Evolutionary conservation across 2,888 invertebrate genomes (phyloP).

Genomic region (Lycia hirtaria): DNA sequence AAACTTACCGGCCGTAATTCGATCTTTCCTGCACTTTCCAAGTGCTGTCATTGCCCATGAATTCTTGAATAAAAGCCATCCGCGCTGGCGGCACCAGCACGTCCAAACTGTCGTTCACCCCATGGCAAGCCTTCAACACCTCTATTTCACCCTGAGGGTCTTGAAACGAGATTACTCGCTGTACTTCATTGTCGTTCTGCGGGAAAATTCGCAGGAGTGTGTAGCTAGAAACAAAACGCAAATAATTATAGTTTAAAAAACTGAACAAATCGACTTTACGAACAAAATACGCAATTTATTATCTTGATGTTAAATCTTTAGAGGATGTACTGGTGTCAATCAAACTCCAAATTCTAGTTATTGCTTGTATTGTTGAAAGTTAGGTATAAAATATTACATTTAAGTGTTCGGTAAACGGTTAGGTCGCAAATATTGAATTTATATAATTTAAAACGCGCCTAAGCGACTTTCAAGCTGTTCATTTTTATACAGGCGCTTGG

Average conservation of each 20-base stretch:
- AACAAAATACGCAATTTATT: too few relatives aligned
- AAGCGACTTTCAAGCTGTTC: too few relatives aligned
- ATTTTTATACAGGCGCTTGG: too few relatives aligned
- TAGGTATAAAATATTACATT: too few relatives aligned
- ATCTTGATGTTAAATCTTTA: too few relatives aligned
- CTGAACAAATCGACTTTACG: too few relatives aligned
- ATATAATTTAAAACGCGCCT: too few relatives aligned
- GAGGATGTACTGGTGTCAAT: too few relatives aligned
- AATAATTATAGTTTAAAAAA: background rate
- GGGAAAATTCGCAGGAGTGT: conserved; percentile 63
- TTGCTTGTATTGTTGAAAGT: too few relatives aligned
- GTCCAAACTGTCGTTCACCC: conserved; percentile 69
- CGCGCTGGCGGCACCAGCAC: conserved; percentile 62
- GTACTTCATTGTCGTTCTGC: conserved; percentile 51
- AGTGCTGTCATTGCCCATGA: conserved; percentile 40
- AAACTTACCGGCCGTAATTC: conserved; percentile 70
- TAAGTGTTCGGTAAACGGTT: too few relatives aligned
- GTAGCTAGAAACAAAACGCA: conserved; percentile 56
- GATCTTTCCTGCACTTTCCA: conserved; percentile 6
- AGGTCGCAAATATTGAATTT: too few relatives aligned
- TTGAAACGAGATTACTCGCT: conserved; percentile 49
- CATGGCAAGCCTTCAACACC: conserved; percentile 64
- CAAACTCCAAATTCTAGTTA: too few relatives aligned
- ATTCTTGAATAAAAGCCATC: conserved; percentile 51
- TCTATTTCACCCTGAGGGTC: conserved; percentile 58